These are phyloP conservation scores for Bergia sp. DNA, from an alignment of 92 coral and sea anemone species.

Conservation along the genomic window DNA sequence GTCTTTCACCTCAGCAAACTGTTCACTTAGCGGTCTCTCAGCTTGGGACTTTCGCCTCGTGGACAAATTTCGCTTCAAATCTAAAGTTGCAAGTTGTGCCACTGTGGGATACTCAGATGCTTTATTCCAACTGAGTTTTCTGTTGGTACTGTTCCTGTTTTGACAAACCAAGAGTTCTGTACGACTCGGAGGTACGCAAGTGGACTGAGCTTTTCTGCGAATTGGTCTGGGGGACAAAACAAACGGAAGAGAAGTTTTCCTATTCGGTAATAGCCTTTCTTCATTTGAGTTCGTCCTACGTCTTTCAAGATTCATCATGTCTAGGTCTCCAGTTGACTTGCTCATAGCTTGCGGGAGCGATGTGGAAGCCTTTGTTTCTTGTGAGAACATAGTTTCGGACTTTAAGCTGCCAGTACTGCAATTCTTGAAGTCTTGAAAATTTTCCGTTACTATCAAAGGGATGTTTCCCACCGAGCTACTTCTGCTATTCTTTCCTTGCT, in stretches of 20 bases:
- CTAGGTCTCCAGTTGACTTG: conserved; percentile 16
- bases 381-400: neutral
- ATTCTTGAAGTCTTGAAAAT: neutral
- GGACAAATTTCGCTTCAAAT: neutral
- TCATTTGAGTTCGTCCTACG: neutral
- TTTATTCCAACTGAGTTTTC: conserved; percentile 7
- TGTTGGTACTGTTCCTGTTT: neutral
- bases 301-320: neutral
- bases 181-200: conserved; percentile 4
- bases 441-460: neutral
- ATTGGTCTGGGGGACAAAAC: conserved; percentile 2
- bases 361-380: neutral
- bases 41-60: neutral
- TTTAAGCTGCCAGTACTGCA: neutral
- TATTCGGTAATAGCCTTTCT: neutral
- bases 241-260: neutral
- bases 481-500: neutral
- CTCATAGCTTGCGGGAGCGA: neutral
- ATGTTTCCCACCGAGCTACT: conserved; percentile 26
- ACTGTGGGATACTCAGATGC: neutral
- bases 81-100: neutral
- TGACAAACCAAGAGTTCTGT: neutral
- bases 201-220: conserved; percentile 12
- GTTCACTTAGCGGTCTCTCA: neutral
- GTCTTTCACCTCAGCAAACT: neutral